These are phyloP conservation scores for Brachyptera putata DNA, from an alignment of 2,888 invertebrate species.

Conservation along the genomic window DNA sequence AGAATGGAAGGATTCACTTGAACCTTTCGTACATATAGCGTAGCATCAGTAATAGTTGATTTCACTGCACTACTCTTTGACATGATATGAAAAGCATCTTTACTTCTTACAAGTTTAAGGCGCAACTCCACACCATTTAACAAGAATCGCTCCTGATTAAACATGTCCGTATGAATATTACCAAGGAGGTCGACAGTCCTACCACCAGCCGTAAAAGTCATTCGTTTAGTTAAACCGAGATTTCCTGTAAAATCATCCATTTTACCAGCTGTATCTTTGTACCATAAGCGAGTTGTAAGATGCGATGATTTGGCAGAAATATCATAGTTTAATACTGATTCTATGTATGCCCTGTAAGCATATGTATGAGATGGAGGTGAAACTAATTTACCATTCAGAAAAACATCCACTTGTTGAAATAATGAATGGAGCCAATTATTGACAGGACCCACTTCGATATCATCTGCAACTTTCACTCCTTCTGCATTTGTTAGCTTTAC, in stretches of 20 bases:
- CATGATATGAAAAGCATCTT: conserved; percentile 33
- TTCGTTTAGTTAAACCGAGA: conserved; percentile 14
- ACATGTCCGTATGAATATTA: conserved; percentile 16
- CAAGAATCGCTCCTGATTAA: no score
- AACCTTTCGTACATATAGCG: conserved; percentile 34
- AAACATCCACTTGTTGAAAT: no score
- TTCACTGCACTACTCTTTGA: conserved; percentile 21
- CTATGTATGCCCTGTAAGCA: no score
- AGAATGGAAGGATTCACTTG: conserved; percentile 36
- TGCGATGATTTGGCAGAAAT: no score
- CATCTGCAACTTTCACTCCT: no score
- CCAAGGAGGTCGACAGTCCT: conserved; percentile 15
- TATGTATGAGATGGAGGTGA: no score
- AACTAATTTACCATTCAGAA: no score
- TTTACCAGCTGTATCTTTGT: conserved; percentile 27
- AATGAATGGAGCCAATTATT: no score
- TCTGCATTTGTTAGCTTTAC: no score
- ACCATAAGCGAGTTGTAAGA: conserved; percentile 31
- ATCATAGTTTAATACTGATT: no score
- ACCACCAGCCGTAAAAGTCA: neutral
- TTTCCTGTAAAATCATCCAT: conserved; percentile 24
- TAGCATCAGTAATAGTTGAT: conserved; percentile 33
- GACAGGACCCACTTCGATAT: no score
- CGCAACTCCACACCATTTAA: conserved; percentile 34
- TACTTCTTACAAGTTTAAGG: conserved; percentile 31